Base-by-base conservation (phyloP, 2,113 vertebrate species). In the Poicephalus meyeri region DNA sequence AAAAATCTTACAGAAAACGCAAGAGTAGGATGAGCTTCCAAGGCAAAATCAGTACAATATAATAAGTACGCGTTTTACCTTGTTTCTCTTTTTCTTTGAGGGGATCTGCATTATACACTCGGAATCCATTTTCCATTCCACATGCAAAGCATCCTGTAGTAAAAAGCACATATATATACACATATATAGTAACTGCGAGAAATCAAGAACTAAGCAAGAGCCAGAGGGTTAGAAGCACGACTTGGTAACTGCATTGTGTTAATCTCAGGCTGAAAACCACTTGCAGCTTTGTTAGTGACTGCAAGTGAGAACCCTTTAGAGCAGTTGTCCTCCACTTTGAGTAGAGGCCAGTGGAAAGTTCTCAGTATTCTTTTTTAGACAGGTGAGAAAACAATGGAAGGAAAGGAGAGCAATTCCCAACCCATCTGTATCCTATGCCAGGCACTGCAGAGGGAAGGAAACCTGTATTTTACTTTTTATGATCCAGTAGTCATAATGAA, bases 81-180 rank as follows among this genome's bases (percentile, higher is more conserved):
- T 99, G 99, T 86, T 99, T 99, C 96, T 99, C 99, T 93, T 99
- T 99, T 95, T 99, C 99, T 97, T 99, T 99, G 52, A 99, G 99
- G 19, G 99, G 99, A 94, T 99, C 99, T 33, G 99, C 99, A 97
- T 99, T 99, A 97, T 99, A 99, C 65, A 99, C 99, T 95, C 99
- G 98, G 93, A 99, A 99, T 95, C 99, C 99, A 95, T 99, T 99
- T 96, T 99, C 99, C 99, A 99, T 99, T 47, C 99, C 99, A 98
- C 99, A 99, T 14, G 99, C 99, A 97, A 99, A 99, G 97, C 99
- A 99, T 60, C 99, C 99, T 99, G 95, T 24, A 93, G 93, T 88
- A 91, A 88, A 93, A 86, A 95, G 92, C 68, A 80, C 66, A 91
- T 2, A 56, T 16, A 95, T 24, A 89, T 4, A 90, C 17, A 89